Evolutionary conservation across 2,797 vertebrate species (phyloP).

Genomic region (Peromyscus melanophrys): DNA sequence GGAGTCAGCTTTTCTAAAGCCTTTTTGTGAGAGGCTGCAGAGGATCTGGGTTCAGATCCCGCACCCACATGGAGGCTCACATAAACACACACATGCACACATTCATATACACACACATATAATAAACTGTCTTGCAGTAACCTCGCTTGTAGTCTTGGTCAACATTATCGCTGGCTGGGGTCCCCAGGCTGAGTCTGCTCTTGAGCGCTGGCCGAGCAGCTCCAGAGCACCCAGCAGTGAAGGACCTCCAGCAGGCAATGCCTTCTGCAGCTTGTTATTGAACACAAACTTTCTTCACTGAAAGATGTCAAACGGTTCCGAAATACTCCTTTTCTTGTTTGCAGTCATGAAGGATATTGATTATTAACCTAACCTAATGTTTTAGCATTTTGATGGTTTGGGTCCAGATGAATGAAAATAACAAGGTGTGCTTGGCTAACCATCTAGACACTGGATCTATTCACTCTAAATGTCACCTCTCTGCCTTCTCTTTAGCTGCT

Average conservation of each 20-base stretch:
- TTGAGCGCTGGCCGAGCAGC: neutral
- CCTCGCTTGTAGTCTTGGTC: neutral
- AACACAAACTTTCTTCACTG: neutral
- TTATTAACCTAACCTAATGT: neutral
- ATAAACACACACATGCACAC: neutral
- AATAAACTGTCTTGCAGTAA: neutral
- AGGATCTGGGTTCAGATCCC: neutral
- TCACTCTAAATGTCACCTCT: neutral
- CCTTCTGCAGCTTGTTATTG: neutral
- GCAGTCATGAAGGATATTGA: neutral
- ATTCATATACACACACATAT: neutral
- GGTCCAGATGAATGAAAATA: neutral
- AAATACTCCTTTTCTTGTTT: slow-evolving; percentile 15
- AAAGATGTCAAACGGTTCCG: neutral
- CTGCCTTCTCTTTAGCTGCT: no score
- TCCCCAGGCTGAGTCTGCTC: neutral
- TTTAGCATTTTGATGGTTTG: slow-evolving; percentile 28
- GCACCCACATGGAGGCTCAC: neutral
- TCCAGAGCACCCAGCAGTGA: neutral
- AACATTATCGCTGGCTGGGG: neutral
- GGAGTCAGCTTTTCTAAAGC: neutral
- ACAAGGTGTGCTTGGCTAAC: neutral
- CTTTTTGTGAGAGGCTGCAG: neutral
- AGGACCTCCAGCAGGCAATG: neutral
- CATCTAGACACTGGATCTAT: neutral